phyloP scores from a whole-genome alignment of 1,140 invertebrate species.

The Euura lappo region DNA sequence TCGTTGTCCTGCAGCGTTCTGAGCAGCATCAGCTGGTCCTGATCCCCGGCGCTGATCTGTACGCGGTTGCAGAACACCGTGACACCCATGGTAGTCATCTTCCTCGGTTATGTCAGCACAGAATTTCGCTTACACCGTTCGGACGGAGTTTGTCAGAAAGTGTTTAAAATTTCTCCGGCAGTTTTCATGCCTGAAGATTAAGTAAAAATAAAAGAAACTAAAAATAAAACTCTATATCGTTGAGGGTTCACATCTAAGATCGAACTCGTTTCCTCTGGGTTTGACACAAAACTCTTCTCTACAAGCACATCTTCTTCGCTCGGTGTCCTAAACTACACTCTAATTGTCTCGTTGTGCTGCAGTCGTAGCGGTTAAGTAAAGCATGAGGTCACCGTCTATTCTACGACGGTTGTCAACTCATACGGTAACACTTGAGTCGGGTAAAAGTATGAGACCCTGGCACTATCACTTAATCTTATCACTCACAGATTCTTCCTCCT shows the following conservation, averaged over 20 bases:
- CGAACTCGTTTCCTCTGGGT: not conserved
- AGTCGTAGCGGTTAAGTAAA: conserved; percentile 36
- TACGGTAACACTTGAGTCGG: too few species aligned
- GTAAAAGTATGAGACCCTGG: too few species aligned
- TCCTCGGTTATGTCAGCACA: conserved; percentile 17
- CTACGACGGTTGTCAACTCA: conserved; percentile 11
- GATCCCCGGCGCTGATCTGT: conserved; percentile 44
- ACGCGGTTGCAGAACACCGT: conserved; percentile 54
- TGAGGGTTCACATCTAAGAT: not conserved
- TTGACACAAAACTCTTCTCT: not conserved
- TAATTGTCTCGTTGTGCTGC: conserved; percentile 41
- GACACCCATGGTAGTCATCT: conserved; percentile 57
- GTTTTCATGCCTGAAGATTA: not conserved
- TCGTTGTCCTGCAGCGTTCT: conserved; percentile 56
- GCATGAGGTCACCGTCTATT: conserved; percentile 48
- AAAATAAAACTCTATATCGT: not conserved
- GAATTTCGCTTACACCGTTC: too few species aligned
- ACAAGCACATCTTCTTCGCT: conserved; percentile 6
- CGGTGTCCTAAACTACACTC: conserved; percentile 28
- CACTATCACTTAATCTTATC: too few species aligned
- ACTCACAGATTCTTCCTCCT: too few species aligned
- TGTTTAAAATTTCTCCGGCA: not conserved
- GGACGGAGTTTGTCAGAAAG: conserved; percentile 11
- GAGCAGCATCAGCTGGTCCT: conserved; percentile 53
- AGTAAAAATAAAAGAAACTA: not conserved